Evolutionary conservation across 2,888 invertebrate genomes (phyloP), one percentile per base, ranked within the genome.

Genomic region (Scaptomyza parva): DNA sequence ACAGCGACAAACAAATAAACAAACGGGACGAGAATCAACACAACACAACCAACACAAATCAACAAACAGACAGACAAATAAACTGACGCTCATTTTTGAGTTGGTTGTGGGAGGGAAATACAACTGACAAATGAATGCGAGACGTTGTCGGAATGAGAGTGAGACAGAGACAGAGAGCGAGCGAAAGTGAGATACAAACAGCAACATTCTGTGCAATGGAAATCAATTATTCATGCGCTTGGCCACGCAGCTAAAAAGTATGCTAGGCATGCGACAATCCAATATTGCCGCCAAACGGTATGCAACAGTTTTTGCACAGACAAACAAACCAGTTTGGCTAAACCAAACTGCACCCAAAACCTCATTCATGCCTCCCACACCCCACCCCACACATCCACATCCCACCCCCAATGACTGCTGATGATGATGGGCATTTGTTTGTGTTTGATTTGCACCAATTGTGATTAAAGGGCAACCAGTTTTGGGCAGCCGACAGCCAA

Each of bases 221-320:
- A 79, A 88, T 88, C 89, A 88, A 88, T 88, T 88, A 84, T 88
- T 88, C 86, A 88, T 88, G 68, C 81, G 83, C 88, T 77, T 68
- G 76, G 70, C 70, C 81, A 83, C 79, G 68, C 68, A 66, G 83
- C 84, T 82, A 69, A 74, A 80, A 78, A 81, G 78, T 80, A 80
- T 80, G 80, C 80, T 70, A 74, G 71, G 76, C 70, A 78, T 80
- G 44, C 62, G 60, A 60, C 55, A 43, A 41, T 52, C 61, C 67
- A 72, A 51, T 54, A 43, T 22, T 37, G 54, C 44, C 51, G 53
- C 47, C 66, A 45, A 63, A 60, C 53, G 55, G 78, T 67, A 81
- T 84, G 81, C 82, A 82, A 82, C 82, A 82, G 82, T 82, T 82
- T 83, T 70, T 39, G 55, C 55, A 55, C 70, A 68, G 64, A 62